Conservation (phyloP, 2,113 vertebrate genomes). For the Psilopsiagon aymara region DNA sequence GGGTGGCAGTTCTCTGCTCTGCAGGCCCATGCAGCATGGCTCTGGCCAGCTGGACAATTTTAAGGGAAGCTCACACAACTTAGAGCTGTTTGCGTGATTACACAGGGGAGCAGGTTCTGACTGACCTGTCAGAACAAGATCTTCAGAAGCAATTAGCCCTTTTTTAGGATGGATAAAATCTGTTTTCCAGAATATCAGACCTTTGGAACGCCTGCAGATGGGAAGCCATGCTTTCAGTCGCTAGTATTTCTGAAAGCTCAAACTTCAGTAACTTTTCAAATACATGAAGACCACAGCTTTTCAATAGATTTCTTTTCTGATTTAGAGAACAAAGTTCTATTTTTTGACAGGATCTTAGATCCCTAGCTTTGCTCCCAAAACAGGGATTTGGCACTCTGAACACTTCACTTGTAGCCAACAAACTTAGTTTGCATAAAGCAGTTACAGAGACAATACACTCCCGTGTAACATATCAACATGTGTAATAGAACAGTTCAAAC, state of each 20-base stretch:
- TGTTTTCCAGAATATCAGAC: background rate
- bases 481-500: background rate
- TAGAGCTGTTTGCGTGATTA: background rate
- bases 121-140: background rate
- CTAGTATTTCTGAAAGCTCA: background rate
- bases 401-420: background rate
- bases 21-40: rapidly evolving
- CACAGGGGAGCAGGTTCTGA: background rate
- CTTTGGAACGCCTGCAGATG: background rate
- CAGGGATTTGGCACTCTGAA: background rate
- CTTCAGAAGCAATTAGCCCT: background rate
- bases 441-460: background rate
- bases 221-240: background rate
- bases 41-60: background rate
- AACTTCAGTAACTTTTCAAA: background rate
- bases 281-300: background rate
- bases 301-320: background rate
- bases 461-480: background rate
- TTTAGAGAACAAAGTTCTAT: background rate
- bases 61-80: background rate
- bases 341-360: background rate
- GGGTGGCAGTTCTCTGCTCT: rapidly evolving
- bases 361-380: background rate
- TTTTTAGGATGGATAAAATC: background rate
- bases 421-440: background rate